Conservation (phyloP, 2,113 vertebrate genomes). For the Cyanoliseus patagonus region DNA sequence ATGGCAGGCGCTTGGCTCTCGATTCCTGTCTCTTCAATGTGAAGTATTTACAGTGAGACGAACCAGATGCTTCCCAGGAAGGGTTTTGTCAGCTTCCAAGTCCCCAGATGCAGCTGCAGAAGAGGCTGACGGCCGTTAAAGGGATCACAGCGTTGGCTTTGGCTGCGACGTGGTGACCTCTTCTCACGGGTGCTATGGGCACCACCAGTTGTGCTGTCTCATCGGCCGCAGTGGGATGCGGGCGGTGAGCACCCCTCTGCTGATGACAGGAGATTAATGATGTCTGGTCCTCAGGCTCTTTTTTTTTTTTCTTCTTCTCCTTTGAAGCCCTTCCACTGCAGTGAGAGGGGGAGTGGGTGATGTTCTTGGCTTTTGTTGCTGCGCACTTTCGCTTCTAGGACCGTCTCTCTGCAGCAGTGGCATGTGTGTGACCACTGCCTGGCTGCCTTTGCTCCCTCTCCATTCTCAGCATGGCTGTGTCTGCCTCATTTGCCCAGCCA, state of each 20-base stretch:
- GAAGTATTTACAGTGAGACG: constrained; percentile 36
- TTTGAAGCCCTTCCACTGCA: background rate
- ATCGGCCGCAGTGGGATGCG: rapidly evolving
- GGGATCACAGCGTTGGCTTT: background rate
- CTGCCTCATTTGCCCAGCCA: rapidly evolving
- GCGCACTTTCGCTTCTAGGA: background rate
- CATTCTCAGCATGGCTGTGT: rapidly evolving
- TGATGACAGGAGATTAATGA: constrained; percentile 18
- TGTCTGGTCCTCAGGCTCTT: background rate
- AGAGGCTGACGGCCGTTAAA: background rate
- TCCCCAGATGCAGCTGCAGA: constrained; percentile 13
- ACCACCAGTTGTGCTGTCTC: background rate
- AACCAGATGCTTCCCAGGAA: constrained; percentile 51
- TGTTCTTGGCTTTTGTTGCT: background rate
- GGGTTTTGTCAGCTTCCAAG: constrained; percentile 47
- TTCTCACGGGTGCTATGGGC: rapidly evolving
- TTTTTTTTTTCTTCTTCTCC: background rate
- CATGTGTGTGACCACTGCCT: rapidly evolving
- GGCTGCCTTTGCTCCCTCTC: background rate
- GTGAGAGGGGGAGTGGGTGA: background rate
- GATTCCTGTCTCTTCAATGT: background rate
- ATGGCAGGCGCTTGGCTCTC: background rate
- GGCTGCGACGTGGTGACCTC: background rate
- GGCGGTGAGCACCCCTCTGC: background rate
- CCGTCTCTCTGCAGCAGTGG: rapidly evolving